Conservation (phyloP, 2,113 vertebrate genomes). For the Cettia cetti region DNA sequence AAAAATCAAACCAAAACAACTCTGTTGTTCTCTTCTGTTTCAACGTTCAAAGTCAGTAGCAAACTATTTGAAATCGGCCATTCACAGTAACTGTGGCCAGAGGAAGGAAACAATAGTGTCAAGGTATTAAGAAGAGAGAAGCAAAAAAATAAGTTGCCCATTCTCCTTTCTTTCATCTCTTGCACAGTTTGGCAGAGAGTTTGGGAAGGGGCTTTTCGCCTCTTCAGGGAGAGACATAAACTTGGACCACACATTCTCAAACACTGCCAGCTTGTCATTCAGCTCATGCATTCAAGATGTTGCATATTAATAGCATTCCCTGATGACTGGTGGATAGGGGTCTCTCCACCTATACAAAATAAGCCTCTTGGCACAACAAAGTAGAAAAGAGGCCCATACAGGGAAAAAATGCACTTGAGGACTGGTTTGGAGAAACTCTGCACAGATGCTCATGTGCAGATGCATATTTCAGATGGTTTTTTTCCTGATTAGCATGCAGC, state of each 20-base stretch:
- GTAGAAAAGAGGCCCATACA: constrained; percentile 27
- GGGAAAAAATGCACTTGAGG: constrained; percentile 48
- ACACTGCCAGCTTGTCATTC: constrained; percentile 62
- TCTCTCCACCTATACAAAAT: constrained; percentile 49
- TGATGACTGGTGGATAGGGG: constrained; percentile 37
- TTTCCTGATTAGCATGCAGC: constrained; percentile 62
- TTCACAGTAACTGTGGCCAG: neutral
- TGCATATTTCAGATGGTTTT: constrained; percentile 62
- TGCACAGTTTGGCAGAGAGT: constrained; percentile 39
- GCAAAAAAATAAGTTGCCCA: neutral
- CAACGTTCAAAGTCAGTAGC: neutral
- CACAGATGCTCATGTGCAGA: constrained; percentile 65
- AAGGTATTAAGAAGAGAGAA: neutral
- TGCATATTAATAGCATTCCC: constrained; percentile 48
- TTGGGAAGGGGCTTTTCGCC: constrained; percentile 25
- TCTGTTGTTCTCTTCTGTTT: neutral
- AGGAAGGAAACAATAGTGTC: neutral
- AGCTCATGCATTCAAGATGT: constrained; percentile 51
- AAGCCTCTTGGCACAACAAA: constrained; percentile 31
- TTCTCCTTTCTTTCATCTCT: constrained; percentile 17
- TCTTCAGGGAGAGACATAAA: constrained; percentile 56
- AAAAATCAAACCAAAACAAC: neutral
- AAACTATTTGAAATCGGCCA: neutral
- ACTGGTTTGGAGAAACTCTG: constrained; percentile 51
- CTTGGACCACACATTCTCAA: constrained; percentile 42